Evolutionary conservation across 2,888 invertebrate species (phyloP), one percentile per base, ranked within the genome.

Genomic region (Leucophenga maculata): DNA sequence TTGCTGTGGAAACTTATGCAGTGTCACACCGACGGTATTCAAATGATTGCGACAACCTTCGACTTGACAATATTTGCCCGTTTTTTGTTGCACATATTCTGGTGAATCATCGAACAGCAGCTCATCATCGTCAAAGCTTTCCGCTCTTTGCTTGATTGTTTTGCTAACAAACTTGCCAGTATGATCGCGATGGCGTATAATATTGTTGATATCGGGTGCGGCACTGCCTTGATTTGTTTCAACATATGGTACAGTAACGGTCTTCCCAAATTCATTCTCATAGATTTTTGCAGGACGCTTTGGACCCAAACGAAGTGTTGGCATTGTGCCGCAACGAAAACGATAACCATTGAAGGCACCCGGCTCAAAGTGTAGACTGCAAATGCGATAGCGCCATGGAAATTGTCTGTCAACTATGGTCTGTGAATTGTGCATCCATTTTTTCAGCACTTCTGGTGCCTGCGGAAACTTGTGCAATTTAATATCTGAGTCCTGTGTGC

Each of bases 341-440:
- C 79, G 75, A 0, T 75, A 70, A 0, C 83, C 77, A 31, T 76
- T 76, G 9, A 82, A 78, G 57, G 84, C 86, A n/a, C 78, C 76
- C 1, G 69, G 18, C 3, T 71, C 76, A 54, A 85, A 85, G 44
- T 85, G 85, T 31, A 76, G 72, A 60, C 82, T 83, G 65, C 85
- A 85, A 18, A 85, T 76, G 39, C 85, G 82, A 68, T 75, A 85
- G 0, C 80, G 82, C 85, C 85, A 83, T 4, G 72, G 73, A 16
- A 69, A 74, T 6, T 74, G 75, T 0, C 64, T 65, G 26, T 83
- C 79, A 52, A 78, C 80, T 22, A 73, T 60, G 4, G 83, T 76
- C 60, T 83, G 82, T 0, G 78, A 77, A 59, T 84, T 84, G 67
- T 84, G 79, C 75, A 79, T 76, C 84, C 84, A 84, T 64, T 85